These are phyloP conservation scores for Steatocranus sp. DNA, from an alignment of 2,797 vertebrate genomes.

Conservation along the genomic window DNA sequence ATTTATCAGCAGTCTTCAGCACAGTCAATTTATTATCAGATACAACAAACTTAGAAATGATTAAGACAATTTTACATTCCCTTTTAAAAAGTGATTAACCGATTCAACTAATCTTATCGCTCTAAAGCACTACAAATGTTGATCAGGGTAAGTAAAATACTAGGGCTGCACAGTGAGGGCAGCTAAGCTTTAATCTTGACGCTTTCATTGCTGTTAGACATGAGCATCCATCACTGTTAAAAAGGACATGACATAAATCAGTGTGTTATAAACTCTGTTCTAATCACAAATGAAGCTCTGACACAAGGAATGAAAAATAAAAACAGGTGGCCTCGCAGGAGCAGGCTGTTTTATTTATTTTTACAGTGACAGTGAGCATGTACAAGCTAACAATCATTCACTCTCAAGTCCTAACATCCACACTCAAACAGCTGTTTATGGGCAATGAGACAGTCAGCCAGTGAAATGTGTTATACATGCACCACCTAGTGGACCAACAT, in stretches of 20 bases:
- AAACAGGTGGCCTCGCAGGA: not conserved
- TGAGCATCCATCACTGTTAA: not conserved
- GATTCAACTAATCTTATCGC: not conserved
- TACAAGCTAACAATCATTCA: not conserved
- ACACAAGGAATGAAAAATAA: not conserved
- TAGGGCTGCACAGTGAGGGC: not conserved
- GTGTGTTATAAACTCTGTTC: not conserved
- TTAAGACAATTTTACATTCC: not conserved
- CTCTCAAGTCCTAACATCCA: not conserved
- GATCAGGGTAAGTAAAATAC: not conserved
- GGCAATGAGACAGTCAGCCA: not conserved
- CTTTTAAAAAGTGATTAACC: not conserved
- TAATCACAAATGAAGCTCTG: not conserved
- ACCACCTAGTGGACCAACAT: slow-evolving; percentile 13
- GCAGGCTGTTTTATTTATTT: not conserved
- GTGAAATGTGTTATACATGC: not conserved
- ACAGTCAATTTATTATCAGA: not conserved
- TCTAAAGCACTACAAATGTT: not conserved
- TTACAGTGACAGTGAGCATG: not conserved
- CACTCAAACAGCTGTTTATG: not conserved
- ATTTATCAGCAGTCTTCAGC: not conserved
- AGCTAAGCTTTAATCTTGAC: not conserved
- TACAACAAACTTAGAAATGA: not conserved
- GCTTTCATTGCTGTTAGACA: not conserved
- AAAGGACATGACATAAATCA: not conserved